Evolutionary conservation across 2,888 invertebrate species (phyloP), one percentile per base, ranked within the genome.

Genomic region (Cheilosia scutellata): DNA sequence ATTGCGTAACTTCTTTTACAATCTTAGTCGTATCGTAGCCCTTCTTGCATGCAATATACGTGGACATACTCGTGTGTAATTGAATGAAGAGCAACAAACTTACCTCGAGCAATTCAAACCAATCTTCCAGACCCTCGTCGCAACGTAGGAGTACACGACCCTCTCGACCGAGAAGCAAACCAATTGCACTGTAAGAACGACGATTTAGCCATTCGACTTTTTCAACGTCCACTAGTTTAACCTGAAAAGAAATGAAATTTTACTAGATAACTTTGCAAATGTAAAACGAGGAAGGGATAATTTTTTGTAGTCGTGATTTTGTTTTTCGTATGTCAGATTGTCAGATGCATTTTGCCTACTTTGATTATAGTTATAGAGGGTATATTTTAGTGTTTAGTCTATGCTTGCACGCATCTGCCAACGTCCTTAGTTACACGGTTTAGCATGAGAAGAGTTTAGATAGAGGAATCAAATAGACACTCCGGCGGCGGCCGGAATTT

Each of bases 171-270:
- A 95, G 90, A 53, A 94, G 93, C 75, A 94, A 89, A n/a, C 93
- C 93, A 87, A 95, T 94, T 87, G 94, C 93, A 89, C 94, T 94
- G 89, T 95, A 95, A 68, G 94, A 94, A 88, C 94, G 94, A 87
- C 94, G 94, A 90, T 95, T 95, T 79, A 94, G 93, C 95, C 95
- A 95, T 91, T 95, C 94, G 57, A 95, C 94, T 88, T 94, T 93
- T 88, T 95, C 95, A 57, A 95, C 94, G 90, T 95, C 95, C 70
- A 94, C 94, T 88, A 95, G 92, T 90, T 94, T 94, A 86, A 94
- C 93, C 94, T 94, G 90, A 0, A 70, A 65, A n/a, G 25, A 44
- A 33, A 47, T 2, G 29, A 4, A 6, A 37, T 40, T 31, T 13
- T n/a, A 7, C 11, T 29, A 6, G 13, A 4, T 29, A 25, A 9